Conservation (phyloP, 1,140 invertebrate genomes). For the Trichogramma pretiosum region DNA sequence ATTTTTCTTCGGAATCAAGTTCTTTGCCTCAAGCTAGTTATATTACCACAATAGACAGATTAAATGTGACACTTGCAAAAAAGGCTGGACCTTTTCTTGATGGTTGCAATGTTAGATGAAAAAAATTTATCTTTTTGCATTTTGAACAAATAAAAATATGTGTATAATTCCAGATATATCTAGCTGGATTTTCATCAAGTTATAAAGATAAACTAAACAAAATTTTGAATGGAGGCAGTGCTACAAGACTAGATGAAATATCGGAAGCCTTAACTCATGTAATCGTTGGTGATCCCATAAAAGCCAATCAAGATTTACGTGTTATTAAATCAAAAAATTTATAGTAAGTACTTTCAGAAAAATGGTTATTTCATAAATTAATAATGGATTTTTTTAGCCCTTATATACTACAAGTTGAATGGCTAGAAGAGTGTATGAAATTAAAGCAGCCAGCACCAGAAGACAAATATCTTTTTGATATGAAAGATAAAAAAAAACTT, state of each 20-base stretch:
- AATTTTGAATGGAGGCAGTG: constrained; percentile 71
- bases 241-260: constrained; percentile 66
- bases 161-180: constrained; percentile 46
- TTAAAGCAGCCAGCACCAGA: constrained; percentile 52
- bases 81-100: constrained; percentile 71
- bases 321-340: constrained; percentile 35
- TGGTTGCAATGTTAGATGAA: constrained; percentile 65
- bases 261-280: constrained; percentile 72
- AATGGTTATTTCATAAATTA: constrained; percentile 9
- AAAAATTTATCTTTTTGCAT: background rate
- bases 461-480: constrained; percentile 42
- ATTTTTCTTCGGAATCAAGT: constrained; percentile 3
- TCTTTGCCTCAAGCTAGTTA: constrained; percentile 37
- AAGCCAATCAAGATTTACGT: constrained; percentile 43
- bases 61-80: constrained; percentile 58
- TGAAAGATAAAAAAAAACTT: constrained; percentile 28
- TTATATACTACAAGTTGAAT: constrained; percentile 58
- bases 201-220: constrained; percentile 67
- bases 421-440: constrained; percentile 67
- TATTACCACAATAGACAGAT: constrained; percentile 43
- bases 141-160: constrained; percentile 1
- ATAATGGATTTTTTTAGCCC: constrained; percentile 43
- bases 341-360: constrained; percentile 27
- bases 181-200: constrained; percentile 54
- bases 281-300: constrained; percentile 54